Conservation (phyloP, 2,113 vertebrate species). For the Hipposideros armiger region DNA sequence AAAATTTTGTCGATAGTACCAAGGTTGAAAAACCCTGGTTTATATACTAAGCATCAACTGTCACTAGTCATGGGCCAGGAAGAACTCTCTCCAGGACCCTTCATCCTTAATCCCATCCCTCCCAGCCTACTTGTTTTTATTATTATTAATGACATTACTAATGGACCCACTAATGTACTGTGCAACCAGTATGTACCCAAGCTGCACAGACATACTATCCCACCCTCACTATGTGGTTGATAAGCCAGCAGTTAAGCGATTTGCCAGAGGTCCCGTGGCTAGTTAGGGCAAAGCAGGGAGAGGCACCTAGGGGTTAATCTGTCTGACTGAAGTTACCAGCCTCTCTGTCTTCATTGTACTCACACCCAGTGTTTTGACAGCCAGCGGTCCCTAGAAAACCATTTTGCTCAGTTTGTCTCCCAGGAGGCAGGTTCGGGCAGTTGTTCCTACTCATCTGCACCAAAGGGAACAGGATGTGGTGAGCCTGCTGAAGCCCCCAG, state of each 20-base stretch:
- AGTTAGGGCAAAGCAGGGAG: neutral
- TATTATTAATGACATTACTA: neutral
- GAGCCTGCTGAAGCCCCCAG: neutral
- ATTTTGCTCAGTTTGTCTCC: neutral
- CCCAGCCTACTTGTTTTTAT: neutral
- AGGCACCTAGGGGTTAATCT: neutral
- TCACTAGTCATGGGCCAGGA: neutral
- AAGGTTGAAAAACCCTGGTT: neutral
- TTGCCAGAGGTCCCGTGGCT: fast-evolving
- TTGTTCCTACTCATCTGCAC: neutral
- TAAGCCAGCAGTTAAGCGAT: neutral
- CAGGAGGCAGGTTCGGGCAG: neutral
- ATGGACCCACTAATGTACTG: neutral
- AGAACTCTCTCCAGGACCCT: neutral
- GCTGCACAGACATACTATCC: neutral
- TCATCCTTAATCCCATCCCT: neutral
- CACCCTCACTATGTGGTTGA: neutral
- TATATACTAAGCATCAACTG: neutral
- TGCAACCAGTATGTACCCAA: neutral
- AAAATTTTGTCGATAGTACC: neutral
- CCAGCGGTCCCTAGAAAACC: neutral
- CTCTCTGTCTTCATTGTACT: neutral
- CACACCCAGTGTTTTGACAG: neutral
- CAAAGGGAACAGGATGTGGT: neutral
- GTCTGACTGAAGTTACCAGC: neutral